These are phyloP conservation scores for Nebria brevicollis DNA, from an alignment of 2,888 invertebrate species.

Conservation along the genomic window DNA sequence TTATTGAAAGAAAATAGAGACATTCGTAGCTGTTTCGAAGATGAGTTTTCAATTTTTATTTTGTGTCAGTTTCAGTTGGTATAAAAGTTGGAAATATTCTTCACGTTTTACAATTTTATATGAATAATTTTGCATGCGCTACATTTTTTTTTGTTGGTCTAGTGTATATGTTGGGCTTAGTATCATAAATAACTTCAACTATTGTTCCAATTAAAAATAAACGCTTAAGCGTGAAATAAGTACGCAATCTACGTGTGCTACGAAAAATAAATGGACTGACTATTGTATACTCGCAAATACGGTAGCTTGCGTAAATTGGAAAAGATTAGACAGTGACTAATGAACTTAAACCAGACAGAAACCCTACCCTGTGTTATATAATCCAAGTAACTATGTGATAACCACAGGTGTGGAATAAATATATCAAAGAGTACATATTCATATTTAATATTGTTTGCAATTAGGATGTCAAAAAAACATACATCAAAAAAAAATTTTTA, in stretches of 20 bases:
- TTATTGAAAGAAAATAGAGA: neutral
- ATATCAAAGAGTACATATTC: no score
- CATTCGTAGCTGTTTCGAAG: no score
- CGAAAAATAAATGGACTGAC: neutral
- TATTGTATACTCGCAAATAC: neutral
- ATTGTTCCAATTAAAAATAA: neutral
- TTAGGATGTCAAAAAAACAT: no score
- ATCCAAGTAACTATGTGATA: neutral
- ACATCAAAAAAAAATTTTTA: no score
- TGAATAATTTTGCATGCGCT: neutral
- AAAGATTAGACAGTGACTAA: neutral
- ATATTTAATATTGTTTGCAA: no score
- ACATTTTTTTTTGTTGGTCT: neutral
- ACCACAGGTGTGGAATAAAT: neutral
- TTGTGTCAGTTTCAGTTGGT: no score
- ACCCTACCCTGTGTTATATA: neutral
- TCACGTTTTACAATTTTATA: no score
- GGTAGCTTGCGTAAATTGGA: neutral
- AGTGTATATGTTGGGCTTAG: neutral
- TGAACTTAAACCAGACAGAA: neutral
- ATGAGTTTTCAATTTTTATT: no score
- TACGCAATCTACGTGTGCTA: neutral
- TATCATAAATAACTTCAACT: neutral
- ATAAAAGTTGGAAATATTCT: no score
- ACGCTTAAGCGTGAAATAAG: neutral